Evolutionary conservation across 2,113 vertebrate genomes (phyloP).

Genomic region (Pedionomus torquatus): DNA sequence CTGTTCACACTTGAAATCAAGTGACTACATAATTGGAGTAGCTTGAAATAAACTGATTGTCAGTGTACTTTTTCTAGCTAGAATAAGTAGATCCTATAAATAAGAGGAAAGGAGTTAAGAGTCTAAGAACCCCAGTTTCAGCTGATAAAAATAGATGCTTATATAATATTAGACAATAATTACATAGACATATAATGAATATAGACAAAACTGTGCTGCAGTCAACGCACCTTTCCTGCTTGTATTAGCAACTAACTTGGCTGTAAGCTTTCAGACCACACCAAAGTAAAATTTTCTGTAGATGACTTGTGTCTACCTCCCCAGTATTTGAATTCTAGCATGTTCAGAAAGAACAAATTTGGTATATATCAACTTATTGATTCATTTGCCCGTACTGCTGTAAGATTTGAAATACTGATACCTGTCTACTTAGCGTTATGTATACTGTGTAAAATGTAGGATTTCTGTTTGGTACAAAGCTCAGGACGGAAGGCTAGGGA

Average conservation of each 20-base stretch:
- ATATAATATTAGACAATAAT: neutral
- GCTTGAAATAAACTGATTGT: constrained; percentile 29
- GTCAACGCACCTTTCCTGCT: neutral
- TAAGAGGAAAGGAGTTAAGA: neutral
- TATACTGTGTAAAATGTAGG: fast-evolving
- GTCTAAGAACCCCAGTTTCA: neutral
- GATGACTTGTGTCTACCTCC: neutral
- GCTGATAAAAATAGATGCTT: neutral
- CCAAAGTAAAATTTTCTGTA: neutral
- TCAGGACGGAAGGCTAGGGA: fast-evolving
- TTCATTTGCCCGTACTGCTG: neutral
- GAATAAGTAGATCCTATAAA: neutral
- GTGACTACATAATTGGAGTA: constrained; percentile 19
- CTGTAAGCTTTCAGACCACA: neutral
- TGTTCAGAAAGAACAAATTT: neutral
- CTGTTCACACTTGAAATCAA: neutral
- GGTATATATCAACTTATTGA: fast-evolving
- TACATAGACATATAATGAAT: neutral
- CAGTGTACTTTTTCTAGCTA: neutral
- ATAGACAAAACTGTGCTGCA: neutral
- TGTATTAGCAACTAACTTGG: neutral
- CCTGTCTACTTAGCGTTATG: neutral
- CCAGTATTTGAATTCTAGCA: neutral
- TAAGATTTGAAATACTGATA: neutral
- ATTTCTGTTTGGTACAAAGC: neutral